phyloP scores from a whole-genome alignment of 2,888 invertebrate genomes.

The Chirona hameri region DNA sequence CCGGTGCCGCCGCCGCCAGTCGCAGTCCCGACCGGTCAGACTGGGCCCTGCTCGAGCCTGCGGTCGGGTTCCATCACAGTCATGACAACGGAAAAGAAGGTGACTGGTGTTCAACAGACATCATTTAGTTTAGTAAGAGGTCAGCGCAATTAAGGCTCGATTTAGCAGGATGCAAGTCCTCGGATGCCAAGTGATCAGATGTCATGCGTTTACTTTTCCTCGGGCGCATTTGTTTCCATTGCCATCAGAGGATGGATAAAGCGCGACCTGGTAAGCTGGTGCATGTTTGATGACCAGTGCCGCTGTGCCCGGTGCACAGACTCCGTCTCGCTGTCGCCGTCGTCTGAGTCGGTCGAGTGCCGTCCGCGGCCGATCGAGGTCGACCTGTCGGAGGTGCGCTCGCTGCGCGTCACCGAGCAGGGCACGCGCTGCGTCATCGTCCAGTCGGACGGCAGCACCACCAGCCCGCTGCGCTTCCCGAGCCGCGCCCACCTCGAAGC shows the following conservation, averaged over 20 bases:
- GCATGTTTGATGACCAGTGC: no score
- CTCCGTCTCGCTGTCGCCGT: neutral
- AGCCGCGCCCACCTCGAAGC: neutral
- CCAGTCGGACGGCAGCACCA: conserved; percentile 22
- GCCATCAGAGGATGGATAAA: no score
- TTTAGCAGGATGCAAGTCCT: no score
- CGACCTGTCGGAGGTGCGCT: conserved; percentile 13
- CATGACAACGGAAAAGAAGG: neutral
- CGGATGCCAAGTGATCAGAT: no score
- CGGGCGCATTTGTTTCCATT: no score
- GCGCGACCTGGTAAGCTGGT: no score
- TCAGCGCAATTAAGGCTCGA: no score
- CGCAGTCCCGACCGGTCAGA: neutral
- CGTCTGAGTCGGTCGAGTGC: neutral
- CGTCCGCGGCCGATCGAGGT: conserved; percentile 4
- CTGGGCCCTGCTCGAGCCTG: neutral
- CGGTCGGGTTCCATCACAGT: neutral
- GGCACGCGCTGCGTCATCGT: conserved; percentile 12
- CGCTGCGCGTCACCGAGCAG: conserved; percentile 6
- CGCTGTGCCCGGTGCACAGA: neutral
- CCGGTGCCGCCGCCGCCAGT: neutral
- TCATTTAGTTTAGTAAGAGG: no score
- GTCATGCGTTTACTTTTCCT: no score
- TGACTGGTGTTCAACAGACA: neutral
- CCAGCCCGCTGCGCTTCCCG: conserved; percentile 5